Evolutionary conservation across 1,140 invertebrate species (phyloP).

Genomic region (Drosophila arizonae): DNA sequence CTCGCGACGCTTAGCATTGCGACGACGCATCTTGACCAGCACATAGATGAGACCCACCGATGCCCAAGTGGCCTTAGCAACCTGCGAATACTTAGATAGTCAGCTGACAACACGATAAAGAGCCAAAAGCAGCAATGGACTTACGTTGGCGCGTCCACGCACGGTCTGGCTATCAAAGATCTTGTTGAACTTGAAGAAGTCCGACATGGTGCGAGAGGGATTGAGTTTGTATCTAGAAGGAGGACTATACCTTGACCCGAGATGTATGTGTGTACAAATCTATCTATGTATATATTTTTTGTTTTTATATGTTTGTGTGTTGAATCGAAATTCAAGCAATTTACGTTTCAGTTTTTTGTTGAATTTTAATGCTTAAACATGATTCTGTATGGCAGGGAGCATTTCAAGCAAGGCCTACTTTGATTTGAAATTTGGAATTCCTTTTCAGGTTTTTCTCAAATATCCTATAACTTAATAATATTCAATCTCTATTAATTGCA

Average conservation of each 20-base stretch:
- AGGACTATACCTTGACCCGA: neutral
- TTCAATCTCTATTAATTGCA: neutral
- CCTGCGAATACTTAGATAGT: slow-evolving; percentile 85
- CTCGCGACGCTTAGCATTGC: slow-evolving; percentile 53
- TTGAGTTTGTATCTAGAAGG: neutral
- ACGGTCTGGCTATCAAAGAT: slow-evolving; percentile 55
- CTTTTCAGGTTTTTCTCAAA: too few relatives aligned
- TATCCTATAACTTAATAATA: too few relatives aligned
- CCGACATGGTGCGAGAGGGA: slow-evolving; percentile 24
- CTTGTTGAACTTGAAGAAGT: slow-evolving; percentile 43
- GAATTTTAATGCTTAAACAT: neutral
- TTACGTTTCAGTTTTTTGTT: neutral
- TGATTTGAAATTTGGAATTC: neutral
- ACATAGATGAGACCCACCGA: slow-evolving; percentile 58
- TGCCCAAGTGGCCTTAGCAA: slow-evolving; percentile 83
- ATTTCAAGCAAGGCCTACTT: slow-evolving; percentile 21
- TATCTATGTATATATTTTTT: neutral
- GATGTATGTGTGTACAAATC: neutral
- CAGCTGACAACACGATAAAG: too few relatives aligned
- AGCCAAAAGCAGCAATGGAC: neutral
- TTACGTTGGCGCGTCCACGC: slow-evolving; percentile 67
- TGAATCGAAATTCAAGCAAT: neutral
- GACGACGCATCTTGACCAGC: slow-evolving; percentile 50
- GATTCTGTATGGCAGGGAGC: neutral
- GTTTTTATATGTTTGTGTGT: neutral